A percentile compares a stretch with the other conserved stretches of the same genome.
Conservation (phyloP, 2,888 invertebrate genomes). For the Lochmaea crataegi region DNA sequence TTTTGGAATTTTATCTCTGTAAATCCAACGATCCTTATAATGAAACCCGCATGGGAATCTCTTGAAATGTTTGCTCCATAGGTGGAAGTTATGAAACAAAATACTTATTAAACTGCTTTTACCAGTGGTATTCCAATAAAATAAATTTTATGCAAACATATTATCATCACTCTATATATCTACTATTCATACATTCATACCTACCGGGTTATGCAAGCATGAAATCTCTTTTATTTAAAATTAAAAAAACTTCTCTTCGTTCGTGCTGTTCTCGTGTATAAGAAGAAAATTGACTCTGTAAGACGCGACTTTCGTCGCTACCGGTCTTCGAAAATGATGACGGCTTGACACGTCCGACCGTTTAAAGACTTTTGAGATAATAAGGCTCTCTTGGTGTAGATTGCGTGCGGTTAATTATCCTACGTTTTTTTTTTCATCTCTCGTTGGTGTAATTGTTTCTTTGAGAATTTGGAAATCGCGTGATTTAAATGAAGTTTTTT, state of each 20-base stretch:
- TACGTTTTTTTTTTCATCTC: background rate
- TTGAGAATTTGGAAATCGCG: background rate
- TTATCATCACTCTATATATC: background rate
- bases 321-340: conserved; percentile 9
- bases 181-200: background rate
- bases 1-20: too few relatives aligned
- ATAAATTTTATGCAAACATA: background rate
- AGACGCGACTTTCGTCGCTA: background rate
- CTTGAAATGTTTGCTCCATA: background rate
- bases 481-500: background rate
- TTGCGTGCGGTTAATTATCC: background rate
- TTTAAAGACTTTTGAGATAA: background rate
- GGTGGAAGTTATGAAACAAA: background rate
- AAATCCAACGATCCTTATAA: too few relatives aligned
- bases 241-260: background rate
- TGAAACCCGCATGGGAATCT: background rate
- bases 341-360: conserved; percentile 11
- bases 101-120: background rate
- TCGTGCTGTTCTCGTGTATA: background rate
- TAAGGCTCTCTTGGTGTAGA: background rate
- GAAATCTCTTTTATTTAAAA: background rate
- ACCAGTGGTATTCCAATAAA: background rate
- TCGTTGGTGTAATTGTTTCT: background rate
- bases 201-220: background rate
- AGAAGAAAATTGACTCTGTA: background rate